Percentiles rank a stretch among this genome's conserved stretches.
phyloP scores from a whole-genome alignment of 2,797 vertebrate genomes.

The Platalea minor region DNA sequence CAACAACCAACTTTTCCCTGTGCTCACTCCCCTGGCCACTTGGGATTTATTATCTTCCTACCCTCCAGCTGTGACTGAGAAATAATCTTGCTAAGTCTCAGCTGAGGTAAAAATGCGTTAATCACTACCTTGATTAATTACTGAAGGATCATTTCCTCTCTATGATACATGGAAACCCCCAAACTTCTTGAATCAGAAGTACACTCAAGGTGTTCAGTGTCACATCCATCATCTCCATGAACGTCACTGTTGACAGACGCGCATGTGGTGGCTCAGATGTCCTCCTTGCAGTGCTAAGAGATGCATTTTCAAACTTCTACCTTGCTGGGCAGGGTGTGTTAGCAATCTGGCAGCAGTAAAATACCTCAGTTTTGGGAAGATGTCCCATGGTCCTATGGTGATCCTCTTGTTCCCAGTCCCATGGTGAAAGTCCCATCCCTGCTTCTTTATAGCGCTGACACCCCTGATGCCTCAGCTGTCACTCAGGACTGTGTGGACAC shows the following conservation, averaged over 20 bases:
- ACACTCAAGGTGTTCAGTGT: conserved; percentile 36
- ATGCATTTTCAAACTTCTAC: neutral
- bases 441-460: neutral
- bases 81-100: conserved; percentile 47
- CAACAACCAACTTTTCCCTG: neutral
- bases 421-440: neutral
- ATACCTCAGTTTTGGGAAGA: neutral
- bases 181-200: conserved; percentile 55
- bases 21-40: neutral
- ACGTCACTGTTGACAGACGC: neutral
- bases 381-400: neutral
- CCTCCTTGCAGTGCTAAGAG: neutral
- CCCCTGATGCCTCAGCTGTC: neutral
- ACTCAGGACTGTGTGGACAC: neutral
- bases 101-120: conserved; percentile 43
- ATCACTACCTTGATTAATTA: conserved; percentile 60
- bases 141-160: conserved; percentile 49
- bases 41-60: conserved; percentile 51
- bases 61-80: conserved; percentile 48
- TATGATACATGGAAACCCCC: conserved; percentile 41
- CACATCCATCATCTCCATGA: conserved; percentile 34
- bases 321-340: neutral
- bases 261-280: neutral
- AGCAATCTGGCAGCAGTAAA: neutral
- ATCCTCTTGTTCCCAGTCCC: neutral